Evolutionary conservation across 2,888 invertebrate species (phyloP), one percentile per base, ranked within the genome.

Genomic region (Polydesmus complanatus): DNA sequence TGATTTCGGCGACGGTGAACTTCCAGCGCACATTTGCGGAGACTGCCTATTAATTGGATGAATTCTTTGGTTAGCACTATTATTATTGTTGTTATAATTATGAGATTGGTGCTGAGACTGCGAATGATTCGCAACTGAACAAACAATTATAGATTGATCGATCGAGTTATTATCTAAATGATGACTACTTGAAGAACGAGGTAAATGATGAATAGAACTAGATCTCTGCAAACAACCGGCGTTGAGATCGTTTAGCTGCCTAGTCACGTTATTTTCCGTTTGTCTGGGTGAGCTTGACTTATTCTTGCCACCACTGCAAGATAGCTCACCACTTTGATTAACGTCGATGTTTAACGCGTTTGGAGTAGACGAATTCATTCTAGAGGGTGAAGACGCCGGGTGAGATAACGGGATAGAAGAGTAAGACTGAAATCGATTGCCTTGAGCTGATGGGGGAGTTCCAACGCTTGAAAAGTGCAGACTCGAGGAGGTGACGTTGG

Each of bases 1-100:
- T 19, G 60, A 60, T 2, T 18, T 27, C 3, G 55, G 27, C 5
- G 25, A 21, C 14, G 47, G 25, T 23, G n/a, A 21, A n/a, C 51
- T 51, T 22, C 21, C n/a, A 19, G 22, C 5, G 19, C 48, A 37
- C 25, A 27, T 53, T 11, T 55, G 54, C 2, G 60, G 54, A 37
- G 60, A 55, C 18, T 60, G 60, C 11, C 50, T 25, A 25, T 54
- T 54, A 5, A 60, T 19, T 19, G 58, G 22, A 27, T 60, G 60
- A 18, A 60, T 54, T 25, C 60, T 25, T 26, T 54, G 60, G 3
- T 14, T 19, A 5, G 54, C 11, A 37, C 14, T 37, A 18, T 21
- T n/a, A 22, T 54, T 25, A 2, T 55, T 27, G 18, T 48, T 52
- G 18, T 21, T n/a, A 22, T 54, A 47, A 2, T 55, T 27, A 21